phyloP scores from a whole-genome alignment of 1,140 invertebrate species.

The Protaetia brevitarsis region DNA sequence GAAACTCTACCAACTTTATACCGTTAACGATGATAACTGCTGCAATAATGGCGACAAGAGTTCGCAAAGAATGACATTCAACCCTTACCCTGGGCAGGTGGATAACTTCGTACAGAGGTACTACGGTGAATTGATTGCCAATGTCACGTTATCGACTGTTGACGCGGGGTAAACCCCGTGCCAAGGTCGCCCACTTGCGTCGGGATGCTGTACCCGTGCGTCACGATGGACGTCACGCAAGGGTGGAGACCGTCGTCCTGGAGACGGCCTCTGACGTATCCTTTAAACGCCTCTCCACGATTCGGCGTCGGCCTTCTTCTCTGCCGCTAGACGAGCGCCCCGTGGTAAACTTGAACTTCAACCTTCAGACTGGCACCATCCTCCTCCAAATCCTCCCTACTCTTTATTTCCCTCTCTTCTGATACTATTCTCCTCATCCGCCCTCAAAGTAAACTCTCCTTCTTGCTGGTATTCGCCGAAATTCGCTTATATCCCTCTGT shows the following conservation, averaged over 20 bases:
- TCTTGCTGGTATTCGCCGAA: too few species aligned
- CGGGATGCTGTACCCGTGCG: slow-evolving; percentile 7
- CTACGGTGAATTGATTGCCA: slow-evolving; percentile 13
- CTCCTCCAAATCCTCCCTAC: background rate
- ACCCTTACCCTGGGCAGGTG: too few species aligned
- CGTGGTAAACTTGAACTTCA: slow-evolving; percentile 10
- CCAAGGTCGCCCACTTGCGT: slow-evolving; percentile 16
- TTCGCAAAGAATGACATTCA: too few species aligned
- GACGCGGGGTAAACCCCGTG: slow-evolving; percentile 5
- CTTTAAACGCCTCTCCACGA: background rate
- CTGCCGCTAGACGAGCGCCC: too few species aligned
- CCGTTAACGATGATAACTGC: too few species aligned
- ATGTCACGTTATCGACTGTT: slow-evolving; percentile 17
- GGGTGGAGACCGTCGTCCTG: slow-evolving; percentile 14
- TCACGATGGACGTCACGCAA: slow-evolving; percentile 14
- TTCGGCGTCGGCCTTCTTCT: background rate
- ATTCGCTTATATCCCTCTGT: too few species aligned
- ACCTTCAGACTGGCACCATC: background rate
- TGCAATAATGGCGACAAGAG: background rate
- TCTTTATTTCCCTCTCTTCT: background rate
- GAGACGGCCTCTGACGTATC: slow-evolving; percentile 3
- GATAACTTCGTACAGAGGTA: slow-evolving; percentile 3
- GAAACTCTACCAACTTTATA: too few species aligned
- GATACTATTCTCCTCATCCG: background rate
- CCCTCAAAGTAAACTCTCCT: too few species aligned